Percentiles rank a stretch among this genome's conserved stretches.
Conservation (phyloP, 2,113 vertebrate genomes). For the Lepisosteus osseus region DNA sequence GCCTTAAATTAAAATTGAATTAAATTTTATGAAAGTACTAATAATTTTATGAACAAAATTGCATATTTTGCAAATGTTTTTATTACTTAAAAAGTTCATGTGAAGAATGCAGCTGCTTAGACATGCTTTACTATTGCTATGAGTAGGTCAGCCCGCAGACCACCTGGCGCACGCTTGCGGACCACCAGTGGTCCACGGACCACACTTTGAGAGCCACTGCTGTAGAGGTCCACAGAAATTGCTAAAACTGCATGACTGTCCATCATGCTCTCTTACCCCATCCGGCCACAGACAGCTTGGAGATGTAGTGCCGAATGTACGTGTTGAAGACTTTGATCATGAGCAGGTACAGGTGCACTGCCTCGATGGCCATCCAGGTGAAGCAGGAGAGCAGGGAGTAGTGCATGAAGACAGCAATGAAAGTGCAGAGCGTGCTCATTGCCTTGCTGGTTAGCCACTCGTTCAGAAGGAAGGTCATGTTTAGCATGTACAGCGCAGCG, state of each 20-base stretch:
- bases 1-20: no score
- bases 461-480: conserved; percentile 52
- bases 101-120: no score
- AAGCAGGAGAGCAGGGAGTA: conserved; percentile 58
- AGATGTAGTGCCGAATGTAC: conserved; percentile 51
- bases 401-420: conserved; percentile 50
- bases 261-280: conserved; percentile 54
- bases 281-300: conserved; percentile 53
- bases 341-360: conserved; percentile 58
- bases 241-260: no score
- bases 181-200: no score
- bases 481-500: conserved; percentile 55
- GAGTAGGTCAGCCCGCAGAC: no score
- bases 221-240: background rate
- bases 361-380: conserved; percentile 66
- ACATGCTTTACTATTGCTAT: no score
- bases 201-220: background rate
- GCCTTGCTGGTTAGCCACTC: conserved; percentile 46
- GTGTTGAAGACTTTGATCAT: conserved; percentile 61
- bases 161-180: no score
- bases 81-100: no score
- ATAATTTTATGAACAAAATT: no score
- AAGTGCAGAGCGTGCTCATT: conserved; percentile 36
- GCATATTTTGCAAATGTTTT: no score
- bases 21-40: no score